Base-by-base conservation (phyloP, 2,888 invertebrate genomes). In the Hypsopygia costalis region DNA sequence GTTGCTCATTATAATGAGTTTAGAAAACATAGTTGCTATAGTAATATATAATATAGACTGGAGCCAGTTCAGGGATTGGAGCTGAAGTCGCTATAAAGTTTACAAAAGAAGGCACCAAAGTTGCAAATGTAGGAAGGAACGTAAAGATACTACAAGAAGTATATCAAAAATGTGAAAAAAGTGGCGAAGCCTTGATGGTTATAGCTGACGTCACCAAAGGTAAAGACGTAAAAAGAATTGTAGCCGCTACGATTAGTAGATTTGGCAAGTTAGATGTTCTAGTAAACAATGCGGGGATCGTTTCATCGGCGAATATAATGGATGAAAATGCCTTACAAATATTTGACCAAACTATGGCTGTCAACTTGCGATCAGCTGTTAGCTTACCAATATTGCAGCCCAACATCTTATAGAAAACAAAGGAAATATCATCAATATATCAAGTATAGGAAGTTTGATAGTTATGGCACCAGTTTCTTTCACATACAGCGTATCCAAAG, bases 401-500 rank as follows among this genome's bases (percentile, higher is more conserved):
- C 48, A 46, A 1, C 34, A 60, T 44, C 37, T 66, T 3, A 37
- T 58, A 8, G 33, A 51, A 44, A 49, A 41, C 1, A 56, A 54
- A 41, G 63, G 59, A 1, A 61, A 55, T 32, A 50, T 60, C 10
- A 47, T 62, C 6, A 66, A 62, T 32, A 53, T 62, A 25, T 58
- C 62, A 1, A 62, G 59, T 34, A 30, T n/a, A n/a, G n/a, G n/a
- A n/a, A n/a, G n/a, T n/a, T n/a, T n/a, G n/a, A n/a, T 3, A 21
- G 21, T 21, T 21, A 21, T 21, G 6, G 21, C 21, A 3, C 6
- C 21, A 5, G 6, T 5, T 21, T 5, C 3, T 21, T 21, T 21
- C 6, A 6, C 21, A 21, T 21, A 21, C 6, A 5, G 4, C 52
- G 93, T 97, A 80, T 95, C 95, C 1, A 98, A 98, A 81, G 90